Evolutionary conservation across 2,113 vertebrate genomes (phyloP), one percentile per base, ranked within the genome.

Genomic region (Alouatta palliata): DNA sequence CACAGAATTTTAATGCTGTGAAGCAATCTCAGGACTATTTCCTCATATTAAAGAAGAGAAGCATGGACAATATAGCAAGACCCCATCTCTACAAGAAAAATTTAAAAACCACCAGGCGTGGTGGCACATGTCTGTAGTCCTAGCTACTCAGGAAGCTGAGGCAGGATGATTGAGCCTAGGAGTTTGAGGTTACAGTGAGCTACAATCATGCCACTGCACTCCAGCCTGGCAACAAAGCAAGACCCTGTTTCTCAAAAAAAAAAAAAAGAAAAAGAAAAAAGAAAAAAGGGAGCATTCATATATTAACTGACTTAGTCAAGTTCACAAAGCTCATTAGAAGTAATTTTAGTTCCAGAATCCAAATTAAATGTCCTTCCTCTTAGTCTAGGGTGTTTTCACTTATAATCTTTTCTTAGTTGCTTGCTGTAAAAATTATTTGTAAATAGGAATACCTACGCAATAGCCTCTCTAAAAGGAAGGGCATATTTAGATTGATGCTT

Each of bases 391-490:
- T 90, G 13, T 91, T 86, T 75, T 90, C 37, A 80, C 32, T 75
- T 82, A 16, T 7, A 47, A 85, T 11, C 30, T 93, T 73, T 90
- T 85, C 37, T 83, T 47, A 70, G 17, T 45, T 91, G 40, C 35
- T 47, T 91, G 52, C 64, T 93, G 94, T 40, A 83, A 70, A 64
- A 87, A 56, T 52, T 83, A 45, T 49, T 43, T 81, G 7, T 58
- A 82, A 87, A 83, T 23, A 91, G 86, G 73, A 73, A 83, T 56
- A 76, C 16, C n/a, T 54, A 89, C 13, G 30, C 11, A 79, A 54
- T 30, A 79, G 32, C 4, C 21, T 82, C 37, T 75, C 82, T 75
- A 76, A 96, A 93, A 94, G 32, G 83, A 93, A 90, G 95, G 52
- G 43, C 3, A 43, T 80, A 54, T 77, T 71, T 85, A 19, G 35